Evolutionary conservation across 2,888 invertebrate genomes (phyloP), one percentile per base, ranked within the genome.

Genomic region (Hemithea aestivaria): DNA sequence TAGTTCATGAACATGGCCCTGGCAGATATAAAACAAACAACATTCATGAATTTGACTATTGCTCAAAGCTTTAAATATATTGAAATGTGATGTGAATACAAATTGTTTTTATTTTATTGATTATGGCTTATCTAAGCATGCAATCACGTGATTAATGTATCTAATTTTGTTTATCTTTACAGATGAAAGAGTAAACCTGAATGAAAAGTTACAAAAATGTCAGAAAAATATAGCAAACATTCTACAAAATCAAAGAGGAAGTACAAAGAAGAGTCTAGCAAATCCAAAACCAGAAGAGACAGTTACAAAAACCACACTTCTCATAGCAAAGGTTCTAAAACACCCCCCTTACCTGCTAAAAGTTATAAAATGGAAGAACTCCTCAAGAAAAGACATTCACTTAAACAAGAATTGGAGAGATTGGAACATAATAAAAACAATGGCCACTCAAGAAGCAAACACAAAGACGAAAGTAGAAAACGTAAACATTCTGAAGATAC

Each of bases 311-410:
- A 56, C 35, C 40, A 55, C 21, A 54, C 53, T 35, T 62, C 59
- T 51, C 40, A 58, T 44, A 48, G 51, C 37, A 50, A 48, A 36
- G 80, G 77, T 38, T 66, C 75, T 16, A 78, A 61, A 61, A 85
- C 85, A 42, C 85, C 85, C 51, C 85, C 85, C 39, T 57, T 82
- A 27, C 79, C 82, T 16, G 44, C 52, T 38, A 45, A 63, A 57
- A 52, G 56, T 52, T 36, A 58, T 59, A 73, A 67, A 44, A 69
- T 84, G 40, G 75, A 79, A 55, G 79, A 83, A 41, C 62, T 85
- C 35, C 53, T 84, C 33, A 74, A 65, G 53, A 66, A 74, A 65
- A 66, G 81, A 49, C 65, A 82, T 51, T 60, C 65, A 45, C 64
- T 85, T 16, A 73, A 73, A 59, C 48, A 73, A 31, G 72, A 84